Evolutionary conservation across 2,113 vertebrate genomes (phyloP), one percentile per base, ranked within the genome.

Genomic region (Bubo blakistoni): DNA sequence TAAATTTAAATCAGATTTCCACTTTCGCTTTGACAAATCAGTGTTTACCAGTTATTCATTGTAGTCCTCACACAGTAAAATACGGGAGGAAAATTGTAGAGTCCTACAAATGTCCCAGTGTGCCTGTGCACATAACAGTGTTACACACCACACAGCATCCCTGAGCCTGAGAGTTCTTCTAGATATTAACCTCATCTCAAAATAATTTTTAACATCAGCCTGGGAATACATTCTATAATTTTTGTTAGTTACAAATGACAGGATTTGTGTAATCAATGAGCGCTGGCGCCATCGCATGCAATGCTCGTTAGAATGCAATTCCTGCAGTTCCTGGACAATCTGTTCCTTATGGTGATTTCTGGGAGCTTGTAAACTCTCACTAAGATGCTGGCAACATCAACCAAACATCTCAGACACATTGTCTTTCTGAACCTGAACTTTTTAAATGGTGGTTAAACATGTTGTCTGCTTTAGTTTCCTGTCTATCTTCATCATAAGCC

Each of bases 381-480:
- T 92, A 40, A 93, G 97, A 97, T 3, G 46, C 97, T 98, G 98
- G 98, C 96, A 98, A 94, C 95, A 97, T 97, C 97, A 71, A 89
- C 93, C 96, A 97, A 98, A 96, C 94, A 98, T 98, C 97, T 97
- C 96, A 98, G 97, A 96, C 98, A 98, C 97, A 97, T 97, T 98
- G 98, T 98, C 98, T 98, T 97, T 97, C 91, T 96, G 97, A 98
- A 98, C 95, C 96, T 97, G 97, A 97, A 97, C 97, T 98, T 98
- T 97, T 97, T 76, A 71, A 98, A 97, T 97, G 95, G 97, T 98
- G 96, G 97, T 98, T 98, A 97, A 98, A 98, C 96, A 97, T 95
- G 97, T 98, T 98, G 98, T 98, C 98, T 98, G 97, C 97, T 98
- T 97, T 96, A 96, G 97, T 97, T 98, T 98, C 98, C 97, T 98